phyloP scores from a whole-genome alignment of 2,888 invertebrate genomes.

The Hermaeophaga mercurialis region DNA sequence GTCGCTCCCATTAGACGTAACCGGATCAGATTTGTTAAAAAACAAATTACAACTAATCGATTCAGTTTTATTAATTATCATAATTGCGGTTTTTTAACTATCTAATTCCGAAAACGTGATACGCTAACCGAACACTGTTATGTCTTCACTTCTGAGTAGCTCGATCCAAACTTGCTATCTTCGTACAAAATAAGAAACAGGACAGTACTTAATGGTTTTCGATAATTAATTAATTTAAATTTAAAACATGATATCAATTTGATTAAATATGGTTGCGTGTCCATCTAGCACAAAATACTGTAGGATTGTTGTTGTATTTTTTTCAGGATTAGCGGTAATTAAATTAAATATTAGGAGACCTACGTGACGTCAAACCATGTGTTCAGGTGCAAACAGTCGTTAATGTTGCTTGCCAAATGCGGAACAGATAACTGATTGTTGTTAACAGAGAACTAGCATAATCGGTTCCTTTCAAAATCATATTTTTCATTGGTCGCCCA shows the following conservation, averaged over 20 bases:
- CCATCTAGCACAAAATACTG: too few relatives aligned
- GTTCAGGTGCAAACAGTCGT: not conserved
- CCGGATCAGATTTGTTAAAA: conserved; percentile 11
- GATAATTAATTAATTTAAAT: conserved; percentile 16
- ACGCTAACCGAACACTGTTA: not conserved
- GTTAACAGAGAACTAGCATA: too few relatives aligned
- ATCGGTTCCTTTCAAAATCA: too few relatives aligned
- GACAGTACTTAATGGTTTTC: conserved; percentile 12
- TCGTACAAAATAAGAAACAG: conserved; percentile 16
- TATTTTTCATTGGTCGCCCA: too few relatives aligned
- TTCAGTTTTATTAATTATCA: conserved; percentile 6
- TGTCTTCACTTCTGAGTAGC: not conserved
- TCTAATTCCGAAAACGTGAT: not conserved
- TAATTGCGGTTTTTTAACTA: not conserved
- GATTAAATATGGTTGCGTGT: not conserved
- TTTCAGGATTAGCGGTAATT: conserved; percentile 8
- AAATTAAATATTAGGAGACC: not conserved
- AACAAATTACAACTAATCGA: conserved; percentile 4
- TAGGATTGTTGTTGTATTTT: too few relatives aligned
- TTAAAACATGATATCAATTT: not conserved
- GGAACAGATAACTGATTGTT: too few relatives aligned
- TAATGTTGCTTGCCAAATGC: too few relatives aligned
- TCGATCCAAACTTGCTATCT: conserved; percentile 11
- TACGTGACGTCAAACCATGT: not conserved
- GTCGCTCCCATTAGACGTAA: not conserved